Percentiles rank a stretch among this genome's conserved stretches.
Conservation (phyloP, 2,113 vertebrate genomes). For the Phalacrocorax pelagicus region DNA sequence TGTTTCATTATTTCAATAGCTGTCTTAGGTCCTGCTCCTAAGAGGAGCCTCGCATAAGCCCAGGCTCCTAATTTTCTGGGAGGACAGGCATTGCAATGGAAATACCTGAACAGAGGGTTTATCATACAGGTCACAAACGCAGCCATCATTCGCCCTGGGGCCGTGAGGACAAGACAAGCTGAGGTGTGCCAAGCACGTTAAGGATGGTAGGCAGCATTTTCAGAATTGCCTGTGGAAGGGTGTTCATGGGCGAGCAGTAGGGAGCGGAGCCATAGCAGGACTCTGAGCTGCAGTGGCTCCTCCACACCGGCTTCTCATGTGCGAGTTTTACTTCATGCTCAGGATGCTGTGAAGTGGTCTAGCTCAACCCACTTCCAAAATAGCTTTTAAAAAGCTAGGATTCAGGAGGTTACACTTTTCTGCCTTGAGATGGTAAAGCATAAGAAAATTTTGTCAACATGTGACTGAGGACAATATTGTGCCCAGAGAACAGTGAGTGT, state of each 20-base stretch:
- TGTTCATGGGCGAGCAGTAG: neutral
- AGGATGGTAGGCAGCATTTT: neutral
- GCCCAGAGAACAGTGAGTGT: neutral
- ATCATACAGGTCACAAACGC: neutral
- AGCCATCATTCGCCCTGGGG: neutral
- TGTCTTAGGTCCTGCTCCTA: neutral
- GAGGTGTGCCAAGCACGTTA: neutral
- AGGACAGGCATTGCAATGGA: neutral
- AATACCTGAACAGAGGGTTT: neutral
- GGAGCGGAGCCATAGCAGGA: neutral
- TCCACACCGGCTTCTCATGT: neutral
- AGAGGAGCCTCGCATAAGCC: neutral
- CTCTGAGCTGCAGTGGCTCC: rapidly evolving
- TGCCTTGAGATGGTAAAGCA: neutral
- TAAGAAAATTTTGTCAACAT: neutral
- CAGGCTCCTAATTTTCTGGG: neutral
- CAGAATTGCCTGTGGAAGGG: neutral
- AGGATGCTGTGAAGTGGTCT: neutral
- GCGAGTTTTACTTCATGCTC: neutral
- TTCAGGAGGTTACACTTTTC: neutral
- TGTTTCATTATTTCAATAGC: neutral
- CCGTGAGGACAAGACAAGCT: neutral
- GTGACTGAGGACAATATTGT: neutral
- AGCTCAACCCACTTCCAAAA: neutral
- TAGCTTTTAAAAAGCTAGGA: neutral